These are phyloP conservation scores for Lithosia quadra DNA, from an alignment of 2,888 invertebrate species.

Conservation along the genomic window DNA sequence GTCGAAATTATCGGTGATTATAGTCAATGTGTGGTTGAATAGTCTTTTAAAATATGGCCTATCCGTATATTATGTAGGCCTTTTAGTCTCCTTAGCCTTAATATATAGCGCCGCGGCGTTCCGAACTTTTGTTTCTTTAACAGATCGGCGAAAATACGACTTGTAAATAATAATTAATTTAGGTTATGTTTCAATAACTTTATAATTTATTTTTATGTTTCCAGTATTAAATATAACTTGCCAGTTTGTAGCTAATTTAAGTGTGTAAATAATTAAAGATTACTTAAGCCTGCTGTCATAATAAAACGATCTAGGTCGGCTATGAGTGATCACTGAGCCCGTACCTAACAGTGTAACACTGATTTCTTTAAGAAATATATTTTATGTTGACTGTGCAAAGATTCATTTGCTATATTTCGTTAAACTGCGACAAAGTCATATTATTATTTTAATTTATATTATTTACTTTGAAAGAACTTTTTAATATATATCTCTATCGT, in stretches of 20 bases:
- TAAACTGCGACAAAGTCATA: conserved; percentile 66
- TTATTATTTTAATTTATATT: conserved; percentile 61
- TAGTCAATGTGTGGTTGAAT: conserved; percentile 58
- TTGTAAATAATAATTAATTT: conserved; percentile 52
- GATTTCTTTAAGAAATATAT: conserved; percentile 47
- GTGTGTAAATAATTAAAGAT: conserved; percentile 71
- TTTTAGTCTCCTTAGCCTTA: conserved; percentile 50
- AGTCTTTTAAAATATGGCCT: conserved; percentile 53
- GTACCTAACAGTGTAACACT: conserved; percentile 48
- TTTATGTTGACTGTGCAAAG: conserved; percentile 47
- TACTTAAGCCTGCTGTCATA: conserved; percentile 60
- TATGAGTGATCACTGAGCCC: conserved; percentile 51
- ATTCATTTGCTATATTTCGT: conserved; percentile 50
- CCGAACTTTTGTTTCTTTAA: conserved; percentile 40
- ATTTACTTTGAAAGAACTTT: conserved; percentile 56
- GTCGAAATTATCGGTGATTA: conserved; percentile 47
- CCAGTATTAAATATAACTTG: conserved; percentile 84
- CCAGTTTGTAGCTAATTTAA: conserved; percentile 74
- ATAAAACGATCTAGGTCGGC: conserved; percentile 57
- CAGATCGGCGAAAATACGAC: conserved; percentile 34
- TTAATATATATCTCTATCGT: conserved; percentile 40
- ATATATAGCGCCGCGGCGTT: conserved; percentile 36
- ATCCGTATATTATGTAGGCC: conserved; percentile 50
- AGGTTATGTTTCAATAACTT: conserved; percentile 63
- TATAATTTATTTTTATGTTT: conserved; percentile 74